Evolutionary conservation across 1,140 invertebrate species (phyloP).

Genomic region (Asbolus verrucosus): DNA sequence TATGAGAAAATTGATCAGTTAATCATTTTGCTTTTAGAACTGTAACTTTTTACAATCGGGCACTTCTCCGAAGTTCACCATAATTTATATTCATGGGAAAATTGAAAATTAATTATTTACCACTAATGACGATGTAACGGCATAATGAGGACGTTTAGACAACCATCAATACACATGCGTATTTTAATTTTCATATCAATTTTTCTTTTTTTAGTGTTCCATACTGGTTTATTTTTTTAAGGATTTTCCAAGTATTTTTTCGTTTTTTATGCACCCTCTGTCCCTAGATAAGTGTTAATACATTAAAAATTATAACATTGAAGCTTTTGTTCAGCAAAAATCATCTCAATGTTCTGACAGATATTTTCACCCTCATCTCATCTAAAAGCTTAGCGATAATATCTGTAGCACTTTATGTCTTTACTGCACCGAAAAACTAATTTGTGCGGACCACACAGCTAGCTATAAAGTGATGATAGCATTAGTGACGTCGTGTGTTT

Average conservation of each 20-base stretch:
- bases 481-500: slow-evolving; percentile 52
- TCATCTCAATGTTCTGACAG: background rate
- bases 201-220: background rate
- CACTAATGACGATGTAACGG: no score
- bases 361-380: slow-evolving; percentile 3
- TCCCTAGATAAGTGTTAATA: no score
- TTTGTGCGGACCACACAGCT: slow-evolving; percentile 10
- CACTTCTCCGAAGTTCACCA: no score
- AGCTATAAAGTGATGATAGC: slow-evolving; percentile 17
- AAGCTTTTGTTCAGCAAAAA: background rate
- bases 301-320: no score
- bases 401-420: slow-evolving; percentile 27
- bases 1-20: background rate
- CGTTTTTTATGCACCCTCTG: background rate
- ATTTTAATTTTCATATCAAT: background rate
- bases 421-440: slow-evolving; percentile 25
- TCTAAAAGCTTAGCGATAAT: slow-evolving; percentile 25
- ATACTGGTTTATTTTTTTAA: no score
- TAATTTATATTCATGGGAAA: no score
- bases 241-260: no score
- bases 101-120: no score
- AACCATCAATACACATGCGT: slow-evolving; percentile 37
- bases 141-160: slow-evolving; percentile 23
- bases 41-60: background rate
- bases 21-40: background rate